A percentile compares a stretch with the other conserved stretches of the same genome.
Evolutionary conservation across 2,113 vertebrate species (phyloP).

Genomic region (Panurus biarmicus): DNA sequence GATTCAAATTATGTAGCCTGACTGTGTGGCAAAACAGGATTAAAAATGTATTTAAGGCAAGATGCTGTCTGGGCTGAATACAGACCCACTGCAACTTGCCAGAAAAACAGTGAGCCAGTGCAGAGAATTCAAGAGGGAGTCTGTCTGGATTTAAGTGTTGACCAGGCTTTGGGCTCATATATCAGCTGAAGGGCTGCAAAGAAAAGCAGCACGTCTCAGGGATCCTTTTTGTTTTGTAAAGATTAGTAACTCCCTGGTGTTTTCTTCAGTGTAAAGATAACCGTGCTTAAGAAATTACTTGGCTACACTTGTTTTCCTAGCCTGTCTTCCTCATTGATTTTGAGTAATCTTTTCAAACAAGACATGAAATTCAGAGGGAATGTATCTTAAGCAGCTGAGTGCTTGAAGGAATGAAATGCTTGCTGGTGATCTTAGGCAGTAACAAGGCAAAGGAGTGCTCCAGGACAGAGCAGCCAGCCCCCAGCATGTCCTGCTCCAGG

Average conservation of each 20-base stretch:
- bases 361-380: slow-evolving; percentile 19
- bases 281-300: slow-evolving; percentile 31
- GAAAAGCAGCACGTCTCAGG: background rate
- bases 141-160: slow-evolving; percentile 6
- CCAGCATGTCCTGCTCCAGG: background rate
- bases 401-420: background rate
- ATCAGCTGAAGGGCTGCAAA: slow-evolving; percentile 16
- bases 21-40: slow-evolving; percentile 22
- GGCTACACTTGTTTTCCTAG: slow-evolving; percentile 29
- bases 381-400: background rate
- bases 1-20: slow-evolving; percentile 15
- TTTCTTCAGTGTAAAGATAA: slow-evolving; percentile 14
- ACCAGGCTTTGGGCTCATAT: background rate
- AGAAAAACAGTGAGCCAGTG: background rate
- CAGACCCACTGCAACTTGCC: background rate
- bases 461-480: background rate
- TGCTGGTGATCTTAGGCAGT: background rate
- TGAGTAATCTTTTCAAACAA: slow-evolving; percentile 47
- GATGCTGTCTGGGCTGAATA: background rate
- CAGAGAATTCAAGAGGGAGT: background rate
- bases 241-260: slow-evolving; percentile 36
- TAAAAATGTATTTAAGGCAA: slow-evolving; percentile 5
- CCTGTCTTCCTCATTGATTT: slow-evolving; percentile 34
- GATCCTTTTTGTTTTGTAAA: slow-evolving; percentile 25
- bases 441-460: background rate